phyloP scores from a whole-genome alignment of 2,888 invertebrate species.

The Caenorhabditis sp. region DNA sequence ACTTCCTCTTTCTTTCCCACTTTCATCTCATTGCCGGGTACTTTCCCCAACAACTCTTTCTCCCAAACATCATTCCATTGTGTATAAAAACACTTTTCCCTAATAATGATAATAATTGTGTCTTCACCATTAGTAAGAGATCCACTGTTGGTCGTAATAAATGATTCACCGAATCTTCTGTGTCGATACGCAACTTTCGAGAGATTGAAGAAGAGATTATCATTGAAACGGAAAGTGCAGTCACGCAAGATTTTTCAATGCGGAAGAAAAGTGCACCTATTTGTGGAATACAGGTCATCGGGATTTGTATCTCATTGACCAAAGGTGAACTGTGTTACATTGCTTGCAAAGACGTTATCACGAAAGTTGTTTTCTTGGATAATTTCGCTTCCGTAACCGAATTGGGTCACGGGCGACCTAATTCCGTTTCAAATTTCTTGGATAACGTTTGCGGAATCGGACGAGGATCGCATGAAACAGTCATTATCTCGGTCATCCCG shows the following conservation, averaged over 20 bases:
- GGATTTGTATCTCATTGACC: conserved; percentile 30
- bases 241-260: neutral
- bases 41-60: conserved; percentile 16
- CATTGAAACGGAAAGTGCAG: no score
- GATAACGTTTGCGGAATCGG: conserved; percentile 26
- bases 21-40: conserved; percentile 53
- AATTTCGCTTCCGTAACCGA: conserved; percentile 28
- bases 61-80: conserved; percentile 18
- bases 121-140: no score
- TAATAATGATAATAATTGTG: conserved; percentile 23
- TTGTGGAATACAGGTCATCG: conserved; percentile 38
- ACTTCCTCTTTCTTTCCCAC: conserved; percentile 18
- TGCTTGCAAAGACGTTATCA: no score
- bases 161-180: no score
- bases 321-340: conserved; percentile 36
- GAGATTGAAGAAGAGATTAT: no score
- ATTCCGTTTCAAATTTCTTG: conserved; percentile 12
- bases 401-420: conserved; percentile 17
- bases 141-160: no score
- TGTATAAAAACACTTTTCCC: no score
- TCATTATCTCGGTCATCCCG: conserved; percentile 11
- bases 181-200: no score
- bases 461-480: neutral
- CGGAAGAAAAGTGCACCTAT: conserved; percentile 25
- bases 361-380: conserved; percentile 17